Percentiles rank a stretch among this genome's conserved stretches.
phyloP scores from a whole-genome alignment of 2,888 invertebrate genomes.

The Leucoptera coffeella region DNA sequence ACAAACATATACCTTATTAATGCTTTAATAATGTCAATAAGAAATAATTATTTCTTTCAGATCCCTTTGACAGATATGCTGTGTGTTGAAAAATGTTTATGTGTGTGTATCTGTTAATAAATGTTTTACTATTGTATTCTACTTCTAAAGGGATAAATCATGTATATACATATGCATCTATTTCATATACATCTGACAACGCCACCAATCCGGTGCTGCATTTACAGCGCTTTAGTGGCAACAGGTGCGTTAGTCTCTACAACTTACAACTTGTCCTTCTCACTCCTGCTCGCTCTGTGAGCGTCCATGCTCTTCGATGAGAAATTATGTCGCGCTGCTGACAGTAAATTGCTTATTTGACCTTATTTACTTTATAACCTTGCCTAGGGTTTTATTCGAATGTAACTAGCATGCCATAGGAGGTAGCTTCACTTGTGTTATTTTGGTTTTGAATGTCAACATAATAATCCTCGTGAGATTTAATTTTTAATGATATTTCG shows the following conservation, averaged over 20 bases:
- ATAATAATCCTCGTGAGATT: too few relatives aligned
- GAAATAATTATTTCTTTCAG: not conserved
- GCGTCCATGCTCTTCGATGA: slow-evolving; percentile 10
- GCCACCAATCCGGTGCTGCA: not conserved
- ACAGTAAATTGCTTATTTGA: not conserved
- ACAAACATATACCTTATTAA: not conserved
- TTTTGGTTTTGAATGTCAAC: slow-evolving; percentile 9
- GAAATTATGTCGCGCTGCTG: not conserved
- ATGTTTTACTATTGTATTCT: too few relatives aligned
- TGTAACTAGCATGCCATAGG: not conserved
- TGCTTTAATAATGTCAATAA: not conserved
- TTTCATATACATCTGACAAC: too few relatives aligned
- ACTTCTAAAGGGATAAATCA: too few relatives aligned
- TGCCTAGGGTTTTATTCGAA: not conserved
- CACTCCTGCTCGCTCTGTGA: slow-evolving; percentile 13
- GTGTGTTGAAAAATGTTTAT: not conserved
- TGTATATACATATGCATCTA: too few relatives aligned
- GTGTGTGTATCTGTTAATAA: not conserved
- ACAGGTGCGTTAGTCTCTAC: not conserved
- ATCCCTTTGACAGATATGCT: not conserved
- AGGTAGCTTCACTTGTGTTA: not conserved
- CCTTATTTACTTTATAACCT: not conserved
- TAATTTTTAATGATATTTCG: too few relatives aligned
- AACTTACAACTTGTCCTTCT: slow-evolving; percentile 39
- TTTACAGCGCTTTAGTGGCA: not conserved